phyloP scores from a whole-genome alignment of 2,113 vertebrate species.

The Nothobranchius furzeri region DNA sequence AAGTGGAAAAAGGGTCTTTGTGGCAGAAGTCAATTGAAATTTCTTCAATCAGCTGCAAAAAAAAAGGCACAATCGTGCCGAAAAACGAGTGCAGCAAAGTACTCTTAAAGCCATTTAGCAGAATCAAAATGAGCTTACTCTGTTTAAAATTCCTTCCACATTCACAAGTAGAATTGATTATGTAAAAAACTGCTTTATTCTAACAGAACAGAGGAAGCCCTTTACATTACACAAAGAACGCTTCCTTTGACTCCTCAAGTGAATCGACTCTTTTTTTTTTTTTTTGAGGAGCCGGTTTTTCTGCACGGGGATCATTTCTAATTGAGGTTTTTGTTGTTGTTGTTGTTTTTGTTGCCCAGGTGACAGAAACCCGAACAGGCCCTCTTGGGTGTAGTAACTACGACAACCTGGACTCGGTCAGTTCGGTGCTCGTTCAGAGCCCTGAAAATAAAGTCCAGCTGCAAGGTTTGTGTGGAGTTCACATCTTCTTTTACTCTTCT shows the following conservation, averaged over 20 bases:
- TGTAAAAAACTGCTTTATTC: conserved; percentile 21
- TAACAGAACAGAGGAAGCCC: background rate
- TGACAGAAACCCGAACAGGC: conserved; percentile 96
- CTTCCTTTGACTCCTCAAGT: background rate
- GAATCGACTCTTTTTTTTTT: background rate
- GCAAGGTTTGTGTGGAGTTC: conserved; percentile 85
- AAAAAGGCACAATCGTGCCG: conserved; percentile 11
- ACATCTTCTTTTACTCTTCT: background rate
- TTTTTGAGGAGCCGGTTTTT: background rate
- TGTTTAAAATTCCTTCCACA: conserved; percentile 19
- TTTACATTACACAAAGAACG: background rate
- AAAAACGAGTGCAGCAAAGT: conserved; percentile 21
- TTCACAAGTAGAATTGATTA: conserved; percentile 31
- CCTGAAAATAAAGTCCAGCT: conserved; percentile 98
- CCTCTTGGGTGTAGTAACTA: conserved; percentile 99
- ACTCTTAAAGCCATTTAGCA: conserved; percentile 20
- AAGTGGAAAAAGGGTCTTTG: conserved; percentile 42
- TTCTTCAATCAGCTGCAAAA: conserved; percentile 54
- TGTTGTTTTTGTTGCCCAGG: conserved; percentile 80
- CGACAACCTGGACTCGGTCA: conserved; percentile 99
- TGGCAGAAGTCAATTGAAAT: conserved; percentile 67
- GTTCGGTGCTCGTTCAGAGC: conserved; percentile 97
- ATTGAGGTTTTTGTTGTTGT: conserved; percentile 19
- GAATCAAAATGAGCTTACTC: conserved; percentile 27
- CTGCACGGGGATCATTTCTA: conserved; percentile 1